A percentile compares a stretch with the other conserved stretches of the same genome.
These are phyloP conservation scores for Hydropotes inermis DNA, from an alignment of 2,113 vertebrate genomes.

Conservation along the genomic window DNA sequence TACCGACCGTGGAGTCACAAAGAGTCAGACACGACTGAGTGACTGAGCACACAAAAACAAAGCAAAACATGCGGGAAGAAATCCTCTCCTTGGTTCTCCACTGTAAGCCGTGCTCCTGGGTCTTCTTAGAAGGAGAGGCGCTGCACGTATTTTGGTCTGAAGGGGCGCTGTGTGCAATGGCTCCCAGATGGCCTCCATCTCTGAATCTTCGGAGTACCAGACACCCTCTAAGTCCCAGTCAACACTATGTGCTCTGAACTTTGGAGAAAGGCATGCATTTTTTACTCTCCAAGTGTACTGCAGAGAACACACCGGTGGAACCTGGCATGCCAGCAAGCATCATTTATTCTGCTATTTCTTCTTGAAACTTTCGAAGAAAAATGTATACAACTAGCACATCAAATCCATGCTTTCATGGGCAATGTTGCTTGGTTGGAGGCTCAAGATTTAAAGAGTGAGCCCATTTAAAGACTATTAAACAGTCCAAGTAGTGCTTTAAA, in stretches of 20 bases:
- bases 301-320: fast-evolving
- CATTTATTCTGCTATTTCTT: too few relatives aligned
- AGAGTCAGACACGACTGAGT: background rate
- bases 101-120: fast-evolving
- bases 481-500: background rate
- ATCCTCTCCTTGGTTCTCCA: too few relatives aligned
- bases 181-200: background rate
- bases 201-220: background rate
- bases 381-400: background rate
- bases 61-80: background rate
- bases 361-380: background rate
- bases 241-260: background rate
- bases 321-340: fast-evolving
- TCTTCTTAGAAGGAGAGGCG: background rate
- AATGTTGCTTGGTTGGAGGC: background rate
- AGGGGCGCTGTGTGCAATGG: background rate
- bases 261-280: background rate
- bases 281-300: background rate
- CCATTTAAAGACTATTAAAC: background rate
- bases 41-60: background rate
- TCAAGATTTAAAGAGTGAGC: background rate
- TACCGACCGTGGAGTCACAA: background rate
- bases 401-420: background rate
- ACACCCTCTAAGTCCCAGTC: background rate
- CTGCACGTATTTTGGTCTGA: background rate